Base-by-base conservation (phyloP, 2,888 invertebrate genomes). In the Acanthopleura granulata region DNA sequence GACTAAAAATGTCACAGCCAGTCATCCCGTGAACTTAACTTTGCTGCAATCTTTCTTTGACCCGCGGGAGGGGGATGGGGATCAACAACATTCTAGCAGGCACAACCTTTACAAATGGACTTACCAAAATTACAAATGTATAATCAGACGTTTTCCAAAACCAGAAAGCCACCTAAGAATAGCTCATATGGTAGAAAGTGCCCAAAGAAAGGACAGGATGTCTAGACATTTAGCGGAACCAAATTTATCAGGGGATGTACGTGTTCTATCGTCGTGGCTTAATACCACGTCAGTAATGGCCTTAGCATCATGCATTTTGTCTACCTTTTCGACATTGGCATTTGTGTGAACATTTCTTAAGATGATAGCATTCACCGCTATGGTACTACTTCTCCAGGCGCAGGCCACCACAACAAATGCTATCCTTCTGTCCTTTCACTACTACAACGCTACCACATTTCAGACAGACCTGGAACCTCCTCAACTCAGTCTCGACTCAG, bases 211-310 rank as follows among this genome's bases (percentile, higher is more conserved):
- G 1, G 66, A 6, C 6, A 66, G 3, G 25, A 27, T 66, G 6
- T 66, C 25, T 27, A 18, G 66, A 27, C 66, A 66, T 66, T 66
- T 66, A 14, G 66, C 66, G 6, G 66, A 66, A 66, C 66, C 66
- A 3, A 66, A 12, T 66, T 66, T 66, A 27, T 66, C 66, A 6
- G 66, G 66, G 3, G 66, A 66, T 14, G 29, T 25, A 16, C 66
- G 6, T 25, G 25, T 66, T 66, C 4, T 12, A 6, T 66, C 66
- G 25, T 27, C 66, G 14, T 66, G 66, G 66, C 3, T 66, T 1
- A 27, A 66, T 25, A 27, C 66, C 3, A 66, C 22, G 18, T 66
- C 66, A 3, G 25, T 27, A 12, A 12, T 66, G 14, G 22, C 66
- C 1, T 66, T 66, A 27, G 29, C 25, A 27, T 22, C 66, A 25